Percentiles rank a stretch among this genome's conserved stretches.
Conservation (phyloP, 1,140 invertebrate genomes). For the Drepana arcuata region DNA sequence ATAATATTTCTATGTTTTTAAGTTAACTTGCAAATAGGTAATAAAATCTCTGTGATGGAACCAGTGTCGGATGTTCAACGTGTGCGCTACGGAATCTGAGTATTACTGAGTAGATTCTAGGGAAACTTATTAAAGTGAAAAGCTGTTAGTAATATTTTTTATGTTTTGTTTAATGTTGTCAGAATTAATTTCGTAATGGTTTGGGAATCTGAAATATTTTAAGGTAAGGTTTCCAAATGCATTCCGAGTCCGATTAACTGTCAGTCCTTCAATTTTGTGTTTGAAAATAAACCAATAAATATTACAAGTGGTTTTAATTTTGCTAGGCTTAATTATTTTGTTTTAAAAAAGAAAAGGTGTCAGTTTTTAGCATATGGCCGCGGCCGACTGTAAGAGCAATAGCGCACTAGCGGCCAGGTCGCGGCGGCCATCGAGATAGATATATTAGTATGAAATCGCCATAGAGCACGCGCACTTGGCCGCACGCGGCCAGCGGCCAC, state of each 20-base stretch:
- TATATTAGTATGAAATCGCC: constrained; percentile 1
- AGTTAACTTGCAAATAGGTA: constrained; percentile 45
- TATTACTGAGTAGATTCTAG: constrained; percentile 66
- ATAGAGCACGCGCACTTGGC: constrained; percentile 1
- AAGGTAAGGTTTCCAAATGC: constrained; percentile 39
- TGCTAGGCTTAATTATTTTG: background rate
- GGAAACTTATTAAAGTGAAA: constrained; percentile 50
- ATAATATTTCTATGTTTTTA: constrained; percentile 53
- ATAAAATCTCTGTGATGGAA: constrained; percentile 63
- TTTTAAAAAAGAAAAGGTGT: no score
- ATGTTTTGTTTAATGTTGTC: constrained; percentile 67
- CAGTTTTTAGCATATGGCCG: background rate
- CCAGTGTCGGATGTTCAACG: constrained; percentile 53
- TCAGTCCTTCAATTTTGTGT: constrained; percentile 69
- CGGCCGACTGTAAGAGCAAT: background rate
- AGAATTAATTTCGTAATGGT: constrained; percentile 60
- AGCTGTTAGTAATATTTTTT: constrained; percentile 65
- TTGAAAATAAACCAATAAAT: constrained; percentile 65
- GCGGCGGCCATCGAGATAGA: constrained; percentile 1
- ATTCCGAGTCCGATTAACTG: constrained; percentile 58
- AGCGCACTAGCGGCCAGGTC: constrained; percentile 1
- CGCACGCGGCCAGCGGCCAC: constrained; percentile 4
- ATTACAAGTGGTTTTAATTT: constrained; percentile 1
- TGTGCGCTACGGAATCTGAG: constrained; percentile 57
- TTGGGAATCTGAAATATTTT: constrained; percentile 47